Conservation (phyloP, 2,888 invertebrate genomes). For the Phlogophora meticulosa region DNA sequence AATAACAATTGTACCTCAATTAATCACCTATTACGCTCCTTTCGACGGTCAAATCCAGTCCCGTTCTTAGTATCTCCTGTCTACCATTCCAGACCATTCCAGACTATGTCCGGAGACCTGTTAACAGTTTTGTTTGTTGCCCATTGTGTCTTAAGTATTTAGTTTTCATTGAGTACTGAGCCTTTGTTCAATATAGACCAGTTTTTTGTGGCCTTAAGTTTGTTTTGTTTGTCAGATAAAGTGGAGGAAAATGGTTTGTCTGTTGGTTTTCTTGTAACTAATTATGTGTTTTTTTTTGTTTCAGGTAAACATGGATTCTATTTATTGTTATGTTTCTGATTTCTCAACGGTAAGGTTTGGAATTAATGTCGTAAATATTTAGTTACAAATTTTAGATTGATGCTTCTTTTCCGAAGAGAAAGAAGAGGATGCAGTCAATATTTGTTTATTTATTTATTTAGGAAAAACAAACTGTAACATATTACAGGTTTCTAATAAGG, state of each 20-base stretch:
- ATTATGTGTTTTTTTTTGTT: neutral
- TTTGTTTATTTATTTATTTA: no score
- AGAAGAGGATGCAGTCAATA: no score
- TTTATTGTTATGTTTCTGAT: neutral
- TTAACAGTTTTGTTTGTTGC: conserved; percentile 38
- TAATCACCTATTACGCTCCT: conserved; percentile 28
- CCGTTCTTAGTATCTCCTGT: conserved; percentile 26
- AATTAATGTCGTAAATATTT: neutral
- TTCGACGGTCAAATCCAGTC: conserved; percentile 21
- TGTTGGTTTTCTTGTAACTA: neutral
- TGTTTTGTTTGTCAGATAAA: conserved; percentile 4
- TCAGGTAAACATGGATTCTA: conserved; percentile 37
- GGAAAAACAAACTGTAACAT: no score
- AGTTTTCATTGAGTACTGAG: conserved; percentile 26
- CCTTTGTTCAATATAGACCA: conserved; percentile 30
- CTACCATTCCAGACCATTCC: conserved; percentile 28
- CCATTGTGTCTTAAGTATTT: conserved; percentile 42
- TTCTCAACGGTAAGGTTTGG: conserved; percentile 16
- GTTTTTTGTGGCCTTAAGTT: conserved; percentile 33
- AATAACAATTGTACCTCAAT: conserved; percentile 34
- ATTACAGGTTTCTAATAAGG: no score
- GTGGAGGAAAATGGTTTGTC: neutral
- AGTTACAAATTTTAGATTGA: no score
- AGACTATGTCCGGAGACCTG: neutral
- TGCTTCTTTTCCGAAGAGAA: no score